A percentile compares a stretch with the other conserved stretches of the same genome.
phyloP scores from a whole-genome alignment of 2,113 vertebrate species.

The Phyllostomus discolor region DNA sequence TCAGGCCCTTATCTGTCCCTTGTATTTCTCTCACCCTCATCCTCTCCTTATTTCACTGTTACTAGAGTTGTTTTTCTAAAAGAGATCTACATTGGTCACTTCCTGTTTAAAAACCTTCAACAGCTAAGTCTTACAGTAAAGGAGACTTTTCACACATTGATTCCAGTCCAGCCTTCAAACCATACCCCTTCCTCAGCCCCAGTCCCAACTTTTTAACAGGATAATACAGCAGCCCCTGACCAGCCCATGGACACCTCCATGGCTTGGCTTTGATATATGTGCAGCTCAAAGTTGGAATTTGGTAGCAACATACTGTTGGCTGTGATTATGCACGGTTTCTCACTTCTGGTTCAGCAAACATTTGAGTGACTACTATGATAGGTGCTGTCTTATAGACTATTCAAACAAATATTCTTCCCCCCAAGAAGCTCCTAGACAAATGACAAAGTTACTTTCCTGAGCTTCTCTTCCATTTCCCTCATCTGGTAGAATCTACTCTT shows the following conservation, averaged over 20 bases:
- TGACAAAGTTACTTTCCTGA: background rate
- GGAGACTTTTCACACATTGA: background rate
- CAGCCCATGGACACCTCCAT: background rate
- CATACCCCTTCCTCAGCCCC: rapidly evolving
- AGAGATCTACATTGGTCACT: background rate
- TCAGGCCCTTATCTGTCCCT: background rate
- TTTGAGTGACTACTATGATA: background rate
- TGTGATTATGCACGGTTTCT: background rate
- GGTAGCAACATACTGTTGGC: background rate
- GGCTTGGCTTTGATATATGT: background rate
- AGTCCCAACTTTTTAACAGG: background rate
- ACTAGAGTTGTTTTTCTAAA: background rate
- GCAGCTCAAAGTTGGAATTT: background rate
- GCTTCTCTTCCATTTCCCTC: background rate
- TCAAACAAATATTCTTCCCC: background rate
- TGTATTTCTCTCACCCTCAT: background rate
- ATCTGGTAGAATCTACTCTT: background rate
- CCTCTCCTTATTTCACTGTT: background rate
- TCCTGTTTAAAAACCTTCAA: background rate
- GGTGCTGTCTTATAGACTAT: background rate
- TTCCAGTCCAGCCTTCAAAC: background rate
- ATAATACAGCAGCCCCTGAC: no score
- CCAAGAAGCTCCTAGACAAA: background rate
- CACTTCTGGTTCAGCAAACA: background rate
- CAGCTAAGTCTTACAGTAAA: background rate